Evolutionary conservation across 2,797 vertebrate genomes (phyloP).

Genomic region (Anguilla megastoma): DNA sequence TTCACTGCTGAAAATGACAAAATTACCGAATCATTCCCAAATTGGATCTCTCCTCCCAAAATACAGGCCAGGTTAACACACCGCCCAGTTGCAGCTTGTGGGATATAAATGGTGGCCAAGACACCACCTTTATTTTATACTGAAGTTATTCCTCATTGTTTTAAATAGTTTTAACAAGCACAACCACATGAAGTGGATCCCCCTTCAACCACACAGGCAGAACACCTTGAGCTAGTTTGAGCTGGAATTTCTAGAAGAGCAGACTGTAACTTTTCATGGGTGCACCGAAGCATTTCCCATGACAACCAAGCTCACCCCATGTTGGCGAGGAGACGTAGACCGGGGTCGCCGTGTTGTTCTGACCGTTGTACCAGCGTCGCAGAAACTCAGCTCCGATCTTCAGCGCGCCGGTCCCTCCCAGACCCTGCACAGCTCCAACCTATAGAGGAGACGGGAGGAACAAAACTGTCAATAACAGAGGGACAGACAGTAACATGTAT

Average conservation of each 20-base stretch:
- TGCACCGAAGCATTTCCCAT: not conserved
- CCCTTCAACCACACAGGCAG: not conserved
- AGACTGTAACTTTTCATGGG: not conserved
- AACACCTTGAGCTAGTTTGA: not conserved
- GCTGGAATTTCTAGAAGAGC: not conserved
- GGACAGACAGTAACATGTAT: not conserved
- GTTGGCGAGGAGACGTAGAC: slow-evolving; percentile 90
- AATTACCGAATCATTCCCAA: not conserved
- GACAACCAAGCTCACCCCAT: slow-evolving; percentile 81
- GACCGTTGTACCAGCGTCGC: slow-evolving; percentile 89
- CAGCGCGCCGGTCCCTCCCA: slow-evolving; percentile 91
- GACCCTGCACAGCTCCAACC: slow-evolving; percentile 89
- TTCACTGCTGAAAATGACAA: not conserved
- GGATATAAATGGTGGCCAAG: not conserved
- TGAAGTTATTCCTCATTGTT: not conserved
- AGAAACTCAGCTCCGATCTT: slow-evolving; percentile 93
- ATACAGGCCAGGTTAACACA: not conserved
- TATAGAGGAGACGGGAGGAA: slow-evolving; percentile 53
- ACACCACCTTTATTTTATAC: not conserved
- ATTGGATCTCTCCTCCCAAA: not conserved
- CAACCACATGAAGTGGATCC: not conserved
- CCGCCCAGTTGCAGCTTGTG: not conserved
- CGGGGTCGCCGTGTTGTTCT: slow-evolving; percentile 86
- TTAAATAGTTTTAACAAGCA: not conserved
- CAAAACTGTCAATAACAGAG: not conserved